These are phyloP conservation scores for Cladopsammia gracilis DNA, from an alignment of 64 coral and sea anemone species.

Conservation along the genomic window DNA sequence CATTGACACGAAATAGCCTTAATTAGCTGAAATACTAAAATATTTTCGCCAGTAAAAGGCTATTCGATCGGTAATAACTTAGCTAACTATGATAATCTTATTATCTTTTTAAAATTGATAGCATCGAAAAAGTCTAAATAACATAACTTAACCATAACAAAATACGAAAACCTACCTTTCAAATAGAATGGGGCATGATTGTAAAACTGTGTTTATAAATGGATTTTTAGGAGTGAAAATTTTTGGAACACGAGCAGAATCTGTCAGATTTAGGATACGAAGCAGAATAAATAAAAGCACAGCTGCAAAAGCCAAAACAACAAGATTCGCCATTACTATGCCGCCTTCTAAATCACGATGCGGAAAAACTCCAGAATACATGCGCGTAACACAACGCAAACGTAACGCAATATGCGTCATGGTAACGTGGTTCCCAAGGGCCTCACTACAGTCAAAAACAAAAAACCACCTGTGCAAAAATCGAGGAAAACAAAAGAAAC, in stretches of 20 bases:
- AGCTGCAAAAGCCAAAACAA: conserved; percentile 41
- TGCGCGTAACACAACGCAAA: not conserved
- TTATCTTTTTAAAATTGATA: not conserved
- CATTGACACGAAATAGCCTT: too few species aligned
- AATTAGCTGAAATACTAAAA: too few species aligned
- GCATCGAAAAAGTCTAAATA: not conserved
- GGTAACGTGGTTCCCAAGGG: too few species aligned
- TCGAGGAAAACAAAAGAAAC: too few species aligned
- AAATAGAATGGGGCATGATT: conserved; percentile 80
- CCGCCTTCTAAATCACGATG: not conserved
- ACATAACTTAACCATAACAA: not conserved
- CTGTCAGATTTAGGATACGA: conserved; percentile 80
- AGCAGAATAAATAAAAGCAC: conserved; percentile 61
- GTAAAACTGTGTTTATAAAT: conserved; percentile 66
- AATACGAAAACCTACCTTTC: conserved; percentile 65
- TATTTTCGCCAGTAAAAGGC: not conserved
- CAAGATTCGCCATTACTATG: not conserved
- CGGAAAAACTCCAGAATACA: not conserved
- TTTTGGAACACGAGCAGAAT: conserved; percentile 61
- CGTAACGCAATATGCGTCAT: not conserved
- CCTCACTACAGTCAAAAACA: too few species aligned
- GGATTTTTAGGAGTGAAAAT: conserved; percentile 59
- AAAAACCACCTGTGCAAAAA: too few species aligned
- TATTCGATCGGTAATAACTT: not conserved
- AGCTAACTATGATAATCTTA: not conserved